Evolutionary conservation across 2,113 vertebrate genomes (phyloP).

Genomic region (Macaca mulatta): DNA sequence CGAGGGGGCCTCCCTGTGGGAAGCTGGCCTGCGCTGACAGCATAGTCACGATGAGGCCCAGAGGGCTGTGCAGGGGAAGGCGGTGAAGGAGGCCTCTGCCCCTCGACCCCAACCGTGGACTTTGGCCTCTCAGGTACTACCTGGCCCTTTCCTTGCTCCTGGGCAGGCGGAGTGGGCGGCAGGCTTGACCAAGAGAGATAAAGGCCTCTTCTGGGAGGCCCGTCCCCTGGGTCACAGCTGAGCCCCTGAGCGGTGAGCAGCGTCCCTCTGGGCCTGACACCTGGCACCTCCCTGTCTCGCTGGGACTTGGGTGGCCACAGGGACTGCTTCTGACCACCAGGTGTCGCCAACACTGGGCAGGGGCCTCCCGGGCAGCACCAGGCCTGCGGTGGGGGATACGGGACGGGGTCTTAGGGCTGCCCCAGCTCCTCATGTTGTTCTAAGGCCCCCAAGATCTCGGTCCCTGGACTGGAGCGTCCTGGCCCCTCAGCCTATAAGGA

Average conservation of each 20-base stretch:
- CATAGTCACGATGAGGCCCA: rapidly evolving
- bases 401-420: rapidly evolving
- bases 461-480: background rate
- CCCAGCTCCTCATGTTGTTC: background rate
- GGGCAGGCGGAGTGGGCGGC: rapidly evolving
- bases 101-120: background rate
- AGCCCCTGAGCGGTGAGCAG: background rate
- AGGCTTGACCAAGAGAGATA: rapidly evolving
- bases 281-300: background rate
- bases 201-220: background rate
- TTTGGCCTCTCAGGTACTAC: background rate
- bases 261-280: background rate
- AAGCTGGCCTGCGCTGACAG: no score
- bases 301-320: background rate
- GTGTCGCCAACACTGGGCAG: background rate
- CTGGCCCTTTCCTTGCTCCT: background rate
- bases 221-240: rapidly evolving
- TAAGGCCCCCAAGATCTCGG: background rate
- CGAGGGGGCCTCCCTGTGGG: rapidly evolving
- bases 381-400: rapidly evolving
- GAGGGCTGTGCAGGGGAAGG: background rate
- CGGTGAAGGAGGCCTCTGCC: background rate
- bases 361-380: background rate
- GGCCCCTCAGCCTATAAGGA: rapidly evolving
- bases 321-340: background rate